Base-by-base conservation (phyloP, 2,113 vertebrate species). In the Protomyctophum bolini region DNA sequence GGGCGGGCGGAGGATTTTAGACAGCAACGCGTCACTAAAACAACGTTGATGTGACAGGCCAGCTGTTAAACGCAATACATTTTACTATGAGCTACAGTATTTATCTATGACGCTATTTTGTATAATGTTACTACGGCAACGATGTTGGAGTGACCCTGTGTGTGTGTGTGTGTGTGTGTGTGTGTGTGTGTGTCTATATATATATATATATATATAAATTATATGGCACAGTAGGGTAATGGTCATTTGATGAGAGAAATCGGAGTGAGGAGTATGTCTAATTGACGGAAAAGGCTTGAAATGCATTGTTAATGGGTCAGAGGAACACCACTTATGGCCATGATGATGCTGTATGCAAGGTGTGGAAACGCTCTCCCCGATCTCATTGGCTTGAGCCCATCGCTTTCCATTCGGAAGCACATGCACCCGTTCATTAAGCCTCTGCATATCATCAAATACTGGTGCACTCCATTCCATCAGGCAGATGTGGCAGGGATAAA, bases 291-390 rank as follows among this genome's bases (percentile, higher is more conserved):
- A 89, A 87, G 88, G 90, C 89, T 91, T 90, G 83, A 87, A 89
- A 88, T 91, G 86, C 88, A 88, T 89, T 91, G 90, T 89, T 91
- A 90, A 87, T 86, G 86, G 89, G 90, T 90, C 86, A 86, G 82
- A 82, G 86, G 79, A 82, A 61, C 85, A 73, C 81, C 89, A 90
- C 86, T 90, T 89, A 89, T 73, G 83, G 78, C 77, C 79, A 65
- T 73, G 79, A 84, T 88, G 86, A 90, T 6, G 5, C 33, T 2
- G 33, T 86, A 84, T 86, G 83, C 85, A 87, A 89, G 87, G 89
- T 92, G 89, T 91, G 86, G 80, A 91, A 92, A 91, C 86, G 88
- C 87, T 86, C 88, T 91, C 88, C 21, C 75, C 84, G 84, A 87
- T 90, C 87, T 87, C 52, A 70, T 80, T 66, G 78, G 77, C 80